Conservation (phyloP, 1,140 invertebrate genomes). For the Hyposmocoma kahamanoa region DNA sequence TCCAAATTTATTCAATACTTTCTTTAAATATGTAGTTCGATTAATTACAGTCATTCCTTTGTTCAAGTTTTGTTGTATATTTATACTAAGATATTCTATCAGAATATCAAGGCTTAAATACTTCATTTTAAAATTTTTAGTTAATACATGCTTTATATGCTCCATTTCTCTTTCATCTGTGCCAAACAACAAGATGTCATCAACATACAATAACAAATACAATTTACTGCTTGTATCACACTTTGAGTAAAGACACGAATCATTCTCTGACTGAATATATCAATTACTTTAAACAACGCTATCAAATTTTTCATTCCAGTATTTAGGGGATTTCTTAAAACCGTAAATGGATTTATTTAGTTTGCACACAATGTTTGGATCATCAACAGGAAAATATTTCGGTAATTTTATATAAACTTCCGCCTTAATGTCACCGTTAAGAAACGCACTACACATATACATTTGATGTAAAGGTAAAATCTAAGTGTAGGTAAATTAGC, state of each 20-base stretch:
- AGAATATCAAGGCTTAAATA: background rate
- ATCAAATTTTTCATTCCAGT: constrained; percentile 8
- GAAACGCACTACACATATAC: constrained; percentile 11
- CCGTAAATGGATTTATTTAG: constrained; percentile 7
- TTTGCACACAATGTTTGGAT: background rate
- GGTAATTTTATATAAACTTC: constrained; percentile 7
- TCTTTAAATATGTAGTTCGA: background rate
- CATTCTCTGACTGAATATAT: constrained; percentile 19
- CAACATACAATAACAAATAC: constrained; percentile 34
- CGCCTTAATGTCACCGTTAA: constrained; percentile 7
- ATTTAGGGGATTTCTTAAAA: constrained; percentile 7
- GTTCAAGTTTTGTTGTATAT: background rate
- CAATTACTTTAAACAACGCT: constrained; percentile 15
- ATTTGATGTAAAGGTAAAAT: constrained; percentile 29
- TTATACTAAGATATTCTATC: background rate
- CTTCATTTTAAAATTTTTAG: constrained; percentile 8
- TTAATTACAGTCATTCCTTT: background rate
- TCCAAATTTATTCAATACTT: constrained; percentile 2
- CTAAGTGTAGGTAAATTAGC: constrained; percentile 24
- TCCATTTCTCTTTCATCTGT: constrained; percentile 15
- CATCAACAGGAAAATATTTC: constrained; percentile 19
- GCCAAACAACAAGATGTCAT: constrained; percentile 32
- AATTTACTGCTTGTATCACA: constrained; percentile 5
- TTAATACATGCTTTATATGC: background rate
- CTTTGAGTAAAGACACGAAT: constrained; percentile 35